These are phyloP conservation scores for Pitta sordida DNA, from an alignment of 2,113 vertebrate genomes.

Conservation along the genomic window DNA sequence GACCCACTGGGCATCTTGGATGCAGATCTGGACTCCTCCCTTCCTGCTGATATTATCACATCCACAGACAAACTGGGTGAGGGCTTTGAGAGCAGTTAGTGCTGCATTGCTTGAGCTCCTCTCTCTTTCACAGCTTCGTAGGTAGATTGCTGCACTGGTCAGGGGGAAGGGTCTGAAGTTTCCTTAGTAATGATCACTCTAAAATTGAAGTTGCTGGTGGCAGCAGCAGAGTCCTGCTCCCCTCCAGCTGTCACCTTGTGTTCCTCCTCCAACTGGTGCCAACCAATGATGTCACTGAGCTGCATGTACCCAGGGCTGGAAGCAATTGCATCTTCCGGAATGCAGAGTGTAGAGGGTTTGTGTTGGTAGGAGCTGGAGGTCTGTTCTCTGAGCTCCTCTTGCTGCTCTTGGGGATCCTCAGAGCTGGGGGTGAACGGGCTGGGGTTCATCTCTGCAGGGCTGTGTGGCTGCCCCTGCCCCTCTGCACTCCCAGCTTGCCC, in stretches of 20 bases:
- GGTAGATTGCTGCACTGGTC: slow-evolving; percentile 53
- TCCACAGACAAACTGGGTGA: slow-evolving; percentile 99
- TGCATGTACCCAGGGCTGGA: neutral
- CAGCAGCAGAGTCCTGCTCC: neutral
- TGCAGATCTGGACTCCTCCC: slow-evolving; percentile 97
- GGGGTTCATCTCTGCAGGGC: neutral
- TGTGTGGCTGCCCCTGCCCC: neutral
- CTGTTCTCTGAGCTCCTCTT: neutral
- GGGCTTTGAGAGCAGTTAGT: slow-evolving; percentile 75
- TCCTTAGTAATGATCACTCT: slow-evolving; percentile 75
- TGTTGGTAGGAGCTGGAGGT: neutral
- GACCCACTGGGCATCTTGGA: slow-evolving; percentile 99
- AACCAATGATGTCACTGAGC: neutral
- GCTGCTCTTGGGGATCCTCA: neutral
- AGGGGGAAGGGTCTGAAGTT: slow-evolving; percentile 72
- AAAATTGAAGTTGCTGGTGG: neutral
- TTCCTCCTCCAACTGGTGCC: neutral
- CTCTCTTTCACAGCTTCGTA: slow-evolving; percentile 65
- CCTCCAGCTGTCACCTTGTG: neutral
- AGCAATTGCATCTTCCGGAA: neutral
- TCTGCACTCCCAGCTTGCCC: neutral
- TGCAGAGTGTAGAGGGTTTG: neutral
- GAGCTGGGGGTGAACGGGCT: neutral
- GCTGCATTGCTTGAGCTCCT: slow-evolving; percentile 75
- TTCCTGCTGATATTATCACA: slow-evolving; percentile 97